Evolutionary conservation across 1,140 invertebrate species (phyloP).

Genomic region (Choristoneura fumiferana): DNA sequence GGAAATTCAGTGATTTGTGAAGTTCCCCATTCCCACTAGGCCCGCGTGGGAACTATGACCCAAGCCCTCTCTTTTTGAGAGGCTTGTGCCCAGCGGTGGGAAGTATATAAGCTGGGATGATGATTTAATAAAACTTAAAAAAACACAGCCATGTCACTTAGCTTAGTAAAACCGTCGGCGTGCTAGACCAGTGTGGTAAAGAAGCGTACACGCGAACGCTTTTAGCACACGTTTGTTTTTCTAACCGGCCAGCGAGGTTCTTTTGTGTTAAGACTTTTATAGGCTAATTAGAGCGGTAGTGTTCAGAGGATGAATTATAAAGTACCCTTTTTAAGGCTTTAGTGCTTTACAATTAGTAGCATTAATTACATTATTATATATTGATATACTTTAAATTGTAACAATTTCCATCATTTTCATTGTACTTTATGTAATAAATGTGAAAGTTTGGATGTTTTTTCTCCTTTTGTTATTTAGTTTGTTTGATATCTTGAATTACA

Average conservation of each 20-base stretch:
- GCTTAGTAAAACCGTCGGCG: not conserved
- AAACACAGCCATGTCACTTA: too few relatives aligned
- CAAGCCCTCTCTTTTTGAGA: too few relatives aligned
- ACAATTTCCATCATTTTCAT: not conserved
- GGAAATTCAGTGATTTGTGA: too few relatives aligned
- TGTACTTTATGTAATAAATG: not conserved
- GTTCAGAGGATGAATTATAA: constrained; percentile 1
- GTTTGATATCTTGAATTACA: not conserved
- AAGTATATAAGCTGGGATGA: too few relatives aligned
- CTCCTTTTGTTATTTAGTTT: not conserved
- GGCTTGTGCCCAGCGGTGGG: too few relatives aligned
- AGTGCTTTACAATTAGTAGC: not conserved
- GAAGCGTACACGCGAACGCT: constrained; percentile 9
- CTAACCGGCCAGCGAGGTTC: not conserved
- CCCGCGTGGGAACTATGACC: too few relatives aligned
- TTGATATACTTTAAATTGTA: not conserved
- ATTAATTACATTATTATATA: not conserved
- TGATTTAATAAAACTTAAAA: too few relatives aligned
- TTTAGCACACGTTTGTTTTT: not conserved
- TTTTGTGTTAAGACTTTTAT: constrained; percentile 3
- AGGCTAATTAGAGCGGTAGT: constrained; percentile 3
- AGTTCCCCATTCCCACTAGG: too few relatives aligned
- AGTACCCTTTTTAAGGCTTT: not conserved
- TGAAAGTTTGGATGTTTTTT: too few relatives aligned
- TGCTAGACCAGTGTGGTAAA: not conserved